These are phyloP conservation scores for Chaetorhynchus papuensis DNA, from an alignment of 2,113 vertebrate genomes.

Conservation along the genomic window DNA sequence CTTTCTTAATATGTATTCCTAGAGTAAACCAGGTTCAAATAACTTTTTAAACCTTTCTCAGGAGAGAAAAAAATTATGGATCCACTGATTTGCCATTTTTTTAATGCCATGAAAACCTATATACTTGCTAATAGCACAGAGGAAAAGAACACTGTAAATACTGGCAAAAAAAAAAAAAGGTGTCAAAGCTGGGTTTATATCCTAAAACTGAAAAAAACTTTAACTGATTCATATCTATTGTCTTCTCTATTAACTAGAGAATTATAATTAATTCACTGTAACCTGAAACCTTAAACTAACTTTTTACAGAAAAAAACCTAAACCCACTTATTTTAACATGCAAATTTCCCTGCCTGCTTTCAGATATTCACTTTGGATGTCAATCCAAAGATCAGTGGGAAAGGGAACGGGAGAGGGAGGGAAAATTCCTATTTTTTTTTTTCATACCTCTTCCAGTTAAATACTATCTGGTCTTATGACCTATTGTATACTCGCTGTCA, in stretches of 20 bases:
- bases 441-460: neutral
- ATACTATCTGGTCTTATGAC: neutral
- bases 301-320: neutral
- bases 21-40: neutral
- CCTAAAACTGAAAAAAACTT: neutral
- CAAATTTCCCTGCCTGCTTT: neutral
- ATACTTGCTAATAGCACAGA: neutral
- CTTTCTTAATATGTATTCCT: neutral
- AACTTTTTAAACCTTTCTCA: neutral
- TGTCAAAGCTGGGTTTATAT: neutral
- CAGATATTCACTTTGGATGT: neutral
- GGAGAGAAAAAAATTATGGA: neutral
- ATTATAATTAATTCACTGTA: neutral
- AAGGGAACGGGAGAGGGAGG: neutral
- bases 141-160: neutral
- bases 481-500: neutral
- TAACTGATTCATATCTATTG: neutral
- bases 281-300: neutral
- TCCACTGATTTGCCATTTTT: neutral
- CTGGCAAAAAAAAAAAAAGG: neutral
- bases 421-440: neutral
- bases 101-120: neutral
- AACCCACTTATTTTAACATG: neutral
- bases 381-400: neutral
- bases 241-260: neutral